Evolutionary conservation across 2,888 invertebrate genomes (phyloP).

Genomic region (Megamerina dolium): DNA sequence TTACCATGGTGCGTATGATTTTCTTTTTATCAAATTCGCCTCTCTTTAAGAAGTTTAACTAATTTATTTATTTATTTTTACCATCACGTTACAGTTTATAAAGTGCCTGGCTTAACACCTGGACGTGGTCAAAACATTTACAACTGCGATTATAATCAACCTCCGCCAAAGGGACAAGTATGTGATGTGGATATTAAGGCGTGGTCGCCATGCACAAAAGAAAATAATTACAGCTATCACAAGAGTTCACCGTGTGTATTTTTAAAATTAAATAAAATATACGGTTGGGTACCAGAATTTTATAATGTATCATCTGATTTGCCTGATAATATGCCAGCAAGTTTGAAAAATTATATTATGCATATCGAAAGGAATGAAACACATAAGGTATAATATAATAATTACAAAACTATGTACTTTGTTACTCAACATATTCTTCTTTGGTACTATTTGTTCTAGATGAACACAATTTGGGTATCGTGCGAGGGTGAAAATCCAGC

Average conservation of each 20-base stretch:
- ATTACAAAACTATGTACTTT: slow-evolving; percentile 55
- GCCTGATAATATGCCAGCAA: slow-evolving; percentile 69
- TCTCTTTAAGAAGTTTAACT: too few species aligned
- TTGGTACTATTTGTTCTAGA: slow-evolving; percentile 45
- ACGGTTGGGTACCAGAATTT: slow-evolving; percentile 79
- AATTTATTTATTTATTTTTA: too few species aligned
- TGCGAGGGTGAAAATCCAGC: slow-evolving; percentile 92
- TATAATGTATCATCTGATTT: slow-evolving; percentile 66
- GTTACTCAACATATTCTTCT: slow-evolving; percentile 8
- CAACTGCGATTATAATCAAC: slow-evolving; percentile 68
- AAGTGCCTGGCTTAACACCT: slow-evolving; percentile 64
- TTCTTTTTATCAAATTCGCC: too few species aligned
- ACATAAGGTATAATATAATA: slow-evolving; percentile 52
- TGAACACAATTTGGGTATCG: slow-evolving; percentile 83
- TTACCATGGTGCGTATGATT: too few species aligned
- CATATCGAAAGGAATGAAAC: slow-evolving; percentile 49
- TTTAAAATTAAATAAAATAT: slow-evolving; percentile 93
- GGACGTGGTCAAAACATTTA: slow-evolving; percentile 70
- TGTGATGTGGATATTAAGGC: slow-evolving; percentile 81
- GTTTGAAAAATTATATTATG: slow-evolving; percentile 63
- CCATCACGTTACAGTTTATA: too few species aligned
- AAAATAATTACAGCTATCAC: slow-evolving; percentile 83
- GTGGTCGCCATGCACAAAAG: slow-evolving; percentile 75
- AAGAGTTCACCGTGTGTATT: slow-evolving; percentile 91
- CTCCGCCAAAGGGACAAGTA: slow-evolving; percentile 67